These are phyloP conservation scores for Leistus spinibarbis DNA, from an alignment of 2,888 invertebrate species.

Conservation along the genomic window DNA sequence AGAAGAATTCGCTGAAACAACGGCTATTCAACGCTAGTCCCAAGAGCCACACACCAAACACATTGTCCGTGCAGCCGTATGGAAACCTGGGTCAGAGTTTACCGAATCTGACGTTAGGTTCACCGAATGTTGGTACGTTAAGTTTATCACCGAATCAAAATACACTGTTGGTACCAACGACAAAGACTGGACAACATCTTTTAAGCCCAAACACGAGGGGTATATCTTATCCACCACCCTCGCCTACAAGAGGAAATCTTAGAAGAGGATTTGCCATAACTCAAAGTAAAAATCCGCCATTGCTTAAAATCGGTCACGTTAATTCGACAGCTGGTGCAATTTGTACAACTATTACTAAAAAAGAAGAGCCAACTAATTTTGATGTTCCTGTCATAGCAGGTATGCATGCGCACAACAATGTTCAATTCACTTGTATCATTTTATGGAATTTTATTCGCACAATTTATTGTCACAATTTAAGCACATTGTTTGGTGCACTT, in stretches of 20 bases:
- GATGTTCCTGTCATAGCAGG: slow-evolving; percentile 60
- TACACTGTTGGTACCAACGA: slow-evolving; percentile 63
- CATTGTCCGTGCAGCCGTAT: slow-evolving; percentile 75
- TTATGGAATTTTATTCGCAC: too few species aligned
- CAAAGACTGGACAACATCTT: slow-evolving; percentile 56
- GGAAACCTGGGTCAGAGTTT: slow-evolving; percentile 77
- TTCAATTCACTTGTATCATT: not conserved
- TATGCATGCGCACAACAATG: slow-evolving; percentile 42
- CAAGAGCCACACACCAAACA: slow-evolving; percentile 67
- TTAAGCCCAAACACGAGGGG: slow-evolving; percentile 70
- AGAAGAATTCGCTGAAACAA: slow-evolving; percentile 55
- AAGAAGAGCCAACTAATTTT: slow-evolving; percentile 54
- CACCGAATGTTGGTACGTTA: slow-evolving; percentile 54
- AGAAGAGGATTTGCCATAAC: slow-evolving; percentile 74
- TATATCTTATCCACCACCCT: slow-evolving; percentile 83
- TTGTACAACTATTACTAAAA: slow-evolving; percentile 45
- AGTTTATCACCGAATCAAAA: slow-evolving; percentile 57
- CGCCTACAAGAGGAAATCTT: slow-evolving; percentile 70
- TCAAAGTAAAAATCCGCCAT: slow-evolving; percentile 78
- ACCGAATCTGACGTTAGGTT: slow-evolving; percentile 70
- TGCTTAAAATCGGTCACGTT: slow-evolving; percentile 80
- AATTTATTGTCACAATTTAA: not conserved
- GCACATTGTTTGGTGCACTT: not conserved
- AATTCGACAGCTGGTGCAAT: slow-evolving; percentile 58
- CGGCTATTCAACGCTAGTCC: slow-evolving; percentile 51